A percentile compares a stretch with the other conserved stretches of the same genome.
Conservation (phyloP, 2,797 vertebrate genomes). For the Acanthurus leucopareius region DNA sequence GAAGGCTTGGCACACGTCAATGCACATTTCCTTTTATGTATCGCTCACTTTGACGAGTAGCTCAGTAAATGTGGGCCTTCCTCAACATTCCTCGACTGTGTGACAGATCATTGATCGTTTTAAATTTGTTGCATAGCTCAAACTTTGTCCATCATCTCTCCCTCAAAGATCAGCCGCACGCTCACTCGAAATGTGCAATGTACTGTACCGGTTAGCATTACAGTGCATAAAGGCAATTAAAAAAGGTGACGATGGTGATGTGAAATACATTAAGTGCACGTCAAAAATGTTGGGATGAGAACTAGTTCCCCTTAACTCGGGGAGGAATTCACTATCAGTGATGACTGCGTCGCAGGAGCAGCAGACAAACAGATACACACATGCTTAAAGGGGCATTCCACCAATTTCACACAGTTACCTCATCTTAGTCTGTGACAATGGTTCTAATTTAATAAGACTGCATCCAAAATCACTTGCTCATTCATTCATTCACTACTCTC, state of each 20-base stretch:
- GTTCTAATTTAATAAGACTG: neutral
- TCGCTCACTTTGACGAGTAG: constrained; percentile 33
- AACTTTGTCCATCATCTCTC: constrained; percentile 2
- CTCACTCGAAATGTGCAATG: constrained; percentile 19
- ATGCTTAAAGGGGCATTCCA: constrained; percentile 9
- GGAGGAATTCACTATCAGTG: constrained; percentile 8
- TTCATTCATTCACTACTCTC: neutral
- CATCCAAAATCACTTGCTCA: neutral
- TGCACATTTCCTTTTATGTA: constrained; percentile 15
- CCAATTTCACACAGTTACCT: neutral
- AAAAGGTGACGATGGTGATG: constrained; percentile 15
- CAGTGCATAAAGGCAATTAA: constrained; percentile 42
- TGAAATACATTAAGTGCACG: constrained; percentile 24
- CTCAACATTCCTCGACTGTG: constrained; percentile 13
- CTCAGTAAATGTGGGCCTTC: constrained; percentile 8
- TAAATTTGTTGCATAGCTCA: constrained; percentile 42
- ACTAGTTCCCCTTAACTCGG: neutral
- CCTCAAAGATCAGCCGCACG: constrained; percentile 28
- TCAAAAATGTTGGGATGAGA: constrained; percentile 21
- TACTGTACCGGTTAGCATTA: constrained; percentile 6
- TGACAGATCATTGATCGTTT: constrained; percentile 24
- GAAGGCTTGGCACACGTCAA: constrained; percentile 14
- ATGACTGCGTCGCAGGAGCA: constrained; percentile 8
- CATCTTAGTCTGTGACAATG: too few relatives aligned
- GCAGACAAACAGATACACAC: constrained; percentile 5